Evolutionary conservation across 2,113 vertebrate genomes (phyloP), one percentile per base, ranked within the genome.

Genomic region (Heteronetta atricapilla): DNA sequence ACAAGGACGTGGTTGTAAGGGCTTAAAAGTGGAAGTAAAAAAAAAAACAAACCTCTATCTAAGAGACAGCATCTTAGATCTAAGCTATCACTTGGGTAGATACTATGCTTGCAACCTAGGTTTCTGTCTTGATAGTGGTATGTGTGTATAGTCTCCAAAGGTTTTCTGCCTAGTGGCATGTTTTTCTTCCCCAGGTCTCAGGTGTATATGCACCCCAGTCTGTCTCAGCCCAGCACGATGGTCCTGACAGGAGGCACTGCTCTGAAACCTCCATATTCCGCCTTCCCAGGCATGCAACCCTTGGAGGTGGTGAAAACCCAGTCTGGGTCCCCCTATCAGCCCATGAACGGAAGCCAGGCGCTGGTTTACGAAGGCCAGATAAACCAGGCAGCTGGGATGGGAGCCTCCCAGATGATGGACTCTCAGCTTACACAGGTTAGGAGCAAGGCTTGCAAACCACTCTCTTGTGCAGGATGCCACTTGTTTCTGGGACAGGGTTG

Each of bases 191-290:
- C 42, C 96, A 99, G 99, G 95, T 99, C 99, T 96, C 99, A 99
- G 98, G 98, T 99, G 96, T 99, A 99, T 95, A 99, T 99, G 99
- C 99, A 99, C 90, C 99, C 99, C 90, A 99, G 99, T 98, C 98
- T 99, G 93, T 99, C 99, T 22, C 99, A 99, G 13, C 98, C 99
- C 93, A 99, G 96, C 96, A 98, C 99, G 89, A 99, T 99, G 99
- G 99, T 99, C 94, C 98, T 99, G 86, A 98, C 99, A 0, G 99
- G 99, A 4, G 99, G 99, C 84, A 99, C 98, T 15, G 98, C 99
- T 82, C 97, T 99, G 77, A 99, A 99, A 93, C 98, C 99, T 62
- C 99, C 99, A 0, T 99, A 99, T 96, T 99, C 99, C 0, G 98
- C 99, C 23, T 99, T 99, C 89, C 99, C 99, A 3, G 99, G 99